phyloP scores from a whole-genome alignment of 2,888 invertebrate species.

The Ophioninae sp. region DNA sequence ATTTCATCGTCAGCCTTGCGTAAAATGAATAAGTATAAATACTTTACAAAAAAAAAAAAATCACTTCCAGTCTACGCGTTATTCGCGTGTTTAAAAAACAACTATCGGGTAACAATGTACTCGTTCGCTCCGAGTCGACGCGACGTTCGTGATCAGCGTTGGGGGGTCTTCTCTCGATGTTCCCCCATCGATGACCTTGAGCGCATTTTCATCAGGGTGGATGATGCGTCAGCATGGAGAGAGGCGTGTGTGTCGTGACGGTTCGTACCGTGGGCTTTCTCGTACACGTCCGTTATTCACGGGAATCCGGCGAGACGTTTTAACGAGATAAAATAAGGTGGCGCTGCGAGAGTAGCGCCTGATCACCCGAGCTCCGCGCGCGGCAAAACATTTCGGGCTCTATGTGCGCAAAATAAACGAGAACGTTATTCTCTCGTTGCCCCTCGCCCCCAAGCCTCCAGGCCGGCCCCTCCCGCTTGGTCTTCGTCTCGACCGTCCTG shows the following conservation, averaged over 20 bases:
- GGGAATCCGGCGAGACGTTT: slow-evolving; percentile 19
- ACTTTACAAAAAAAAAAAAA: too few relatives aligned
- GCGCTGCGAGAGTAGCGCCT: slow-evolving; percentile 41
- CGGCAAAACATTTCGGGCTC: slow-evolving; percentile 8
- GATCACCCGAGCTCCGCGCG: slow-evolving; percentile 36
- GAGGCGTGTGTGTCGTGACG: slow-evolving; percentile 35
- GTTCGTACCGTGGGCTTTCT: slow-evolving; percentile 26
- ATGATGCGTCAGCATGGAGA: slow-evolving; percentile 51
- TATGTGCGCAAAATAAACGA: slow-evolving; percentile 50
- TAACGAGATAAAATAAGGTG: slow-evolving; percentile 19
- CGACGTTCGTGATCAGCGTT: not conserved
- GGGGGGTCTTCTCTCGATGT: not conserved
- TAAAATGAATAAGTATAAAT: too few relatives aligned
- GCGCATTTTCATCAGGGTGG: slow-evolving; percentile 34
- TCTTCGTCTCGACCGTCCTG: slow-evolving; percentile 10
- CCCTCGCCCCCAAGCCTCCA: too few relatives aligned
- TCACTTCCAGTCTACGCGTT: too few relatives aligned
- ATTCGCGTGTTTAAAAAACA: too few relatives aligned
- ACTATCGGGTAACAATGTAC: not conserved
- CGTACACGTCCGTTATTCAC: slow-evolving; percentile 17
- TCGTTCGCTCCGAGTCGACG: not conserved
- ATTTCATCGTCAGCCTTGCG: too few relatives aligned
- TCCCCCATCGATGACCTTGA: slow-evolving; percentile 55
- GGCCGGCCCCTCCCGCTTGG: slow-evolving; percentile 18
- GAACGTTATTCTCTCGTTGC: slow-evolving; percentile 41